phyloP scores from a whole-genome alignment of 2,797 vertebrate species.

The Pipistrellus pipistrellus region DNA sequence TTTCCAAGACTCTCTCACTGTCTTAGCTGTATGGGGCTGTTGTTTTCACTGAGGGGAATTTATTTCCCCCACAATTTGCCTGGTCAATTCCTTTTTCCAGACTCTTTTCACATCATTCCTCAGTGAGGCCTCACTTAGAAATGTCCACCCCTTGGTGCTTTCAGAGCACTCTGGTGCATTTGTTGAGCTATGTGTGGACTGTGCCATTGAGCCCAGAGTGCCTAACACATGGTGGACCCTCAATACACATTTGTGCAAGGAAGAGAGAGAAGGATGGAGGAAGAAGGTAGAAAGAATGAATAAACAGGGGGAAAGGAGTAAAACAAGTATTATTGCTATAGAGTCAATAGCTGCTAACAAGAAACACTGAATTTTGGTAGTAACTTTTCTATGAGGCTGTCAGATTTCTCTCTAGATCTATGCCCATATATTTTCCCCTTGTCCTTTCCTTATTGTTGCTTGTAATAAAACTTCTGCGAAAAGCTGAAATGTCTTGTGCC shows the following conservation, averaged over 20 bases:
- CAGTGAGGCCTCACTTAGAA: background rate
- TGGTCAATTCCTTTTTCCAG: background rate
- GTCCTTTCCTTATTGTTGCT: constrained; percentile 43
- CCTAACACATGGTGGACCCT: background rate
- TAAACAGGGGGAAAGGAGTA: background rate
- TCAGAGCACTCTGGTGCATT: background rate
- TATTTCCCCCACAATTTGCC: background rate
- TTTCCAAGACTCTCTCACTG: background rate
- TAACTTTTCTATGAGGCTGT: background rate
- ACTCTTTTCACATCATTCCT: background rate
- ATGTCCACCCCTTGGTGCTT: background rate
- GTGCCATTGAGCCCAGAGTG: background rate
- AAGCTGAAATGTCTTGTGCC: background rate
- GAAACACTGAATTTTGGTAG: background rate
- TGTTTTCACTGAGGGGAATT: background rate
- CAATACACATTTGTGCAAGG: background rate
- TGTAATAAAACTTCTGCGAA: constrained; percentile 40
- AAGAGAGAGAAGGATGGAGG: background rate
- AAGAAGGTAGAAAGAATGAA: background rate
- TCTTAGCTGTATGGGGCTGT: background rate
- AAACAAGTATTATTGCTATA: background rate
- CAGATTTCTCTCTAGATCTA: background rate
- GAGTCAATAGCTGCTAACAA: background rate
- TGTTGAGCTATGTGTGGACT: background rate
- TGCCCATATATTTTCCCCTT: constrained; percentile 19